Conservation (phyloP, 1,140 invertebrate genomes). For the Hesperophylax magnus region DNA sequence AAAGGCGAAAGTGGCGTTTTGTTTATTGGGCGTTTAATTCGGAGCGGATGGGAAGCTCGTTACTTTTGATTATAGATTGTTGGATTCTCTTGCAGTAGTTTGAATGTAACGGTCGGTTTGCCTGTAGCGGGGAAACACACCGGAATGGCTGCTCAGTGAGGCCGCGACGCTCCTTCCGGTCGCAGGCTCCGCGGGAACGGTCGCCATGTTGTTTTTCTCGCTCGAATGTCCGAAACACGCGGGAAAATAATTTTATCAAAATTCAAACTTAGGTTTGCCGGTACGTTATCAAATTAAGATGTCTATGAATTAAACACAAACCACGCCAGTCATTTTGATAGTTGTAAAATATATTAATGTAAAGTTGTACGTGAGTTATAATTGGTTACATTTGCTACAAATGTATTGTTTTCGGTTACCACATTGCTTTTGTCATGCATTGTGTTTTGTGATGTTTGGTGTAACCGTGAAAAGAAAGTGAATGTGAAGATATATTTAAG, state of each 20-base stretch:
- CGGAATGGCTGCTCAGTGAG: slow-evolving; percentile 49
- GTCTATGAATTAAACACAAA: no score
- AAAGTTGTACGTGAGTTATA: neutral
- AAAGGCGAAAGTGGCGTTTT: neutral
- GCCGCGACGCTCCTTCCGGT: slow-evolving; percentile 48
- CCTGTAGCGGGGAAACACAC: slow-evolving; percentile 40
- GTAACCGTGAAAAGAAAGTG: slow-evolving; percentile 13
- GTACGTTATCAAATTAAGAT: no score
- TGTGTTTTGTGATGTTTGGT: neutral
- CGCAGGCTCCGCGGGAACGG: slow-evolving; percentile 45
- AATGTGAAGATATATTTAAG: neutral
- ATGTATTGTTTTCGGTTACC: no score
- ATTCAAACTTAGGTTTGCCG: no score
- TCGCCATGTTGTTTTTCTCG: slow-evolving; percentile 21
- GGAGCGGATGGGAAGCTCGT: neutral
- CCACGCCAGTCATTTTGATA: no score
- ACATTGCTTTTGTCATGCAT: neutral
- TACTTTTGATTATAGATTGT: neutral
- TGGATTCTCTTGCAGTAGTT: neutral
- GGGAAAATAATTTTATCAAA: slow-evolving; percentile 23
- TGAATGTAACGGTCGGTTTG: neutral
- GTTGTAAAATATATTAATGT: no score
- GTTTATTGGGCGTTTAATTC: neutral
- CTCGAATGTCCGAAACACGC: slow-evolving; percentile 52
- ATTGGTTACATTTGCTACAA: no score